Percentiles rank a stretch among this genome's conserved stretches.
phyloP scores from a whole-genome alignment of 2,113 vertebrate species.

The Alaudala cheleensis region DNA sequence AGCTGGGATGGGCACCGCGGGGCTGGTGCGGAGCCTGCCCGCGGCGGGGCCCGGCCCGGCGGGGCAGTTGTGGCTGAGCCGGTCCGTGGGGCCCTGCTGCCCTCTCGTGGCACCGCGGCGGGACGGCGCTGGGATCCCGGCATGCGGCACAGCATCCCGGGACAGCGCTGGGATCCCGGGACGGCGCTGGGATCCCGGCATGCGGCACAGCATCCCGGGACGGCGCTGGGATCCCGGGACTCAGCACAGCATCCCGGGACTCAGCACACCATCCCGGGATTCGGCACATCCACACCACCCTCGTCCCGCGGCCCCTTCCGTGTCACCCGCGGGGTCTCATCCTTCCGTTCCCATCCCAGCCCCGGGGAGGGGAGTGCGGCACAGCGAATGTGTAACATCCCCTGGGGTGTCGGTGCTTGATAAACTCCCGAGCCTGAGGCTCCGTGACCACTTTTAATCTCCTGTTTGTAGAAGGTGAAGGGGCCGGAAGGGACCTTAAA shows the following conservation, averaged over 20 bases:
- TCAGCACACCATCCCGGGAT: rapidly evolving
- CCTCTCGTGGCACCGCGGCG: conserved; percentile 66
- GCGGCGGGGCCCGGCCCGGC: background rate
- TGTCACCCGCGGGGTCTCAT: background rate
- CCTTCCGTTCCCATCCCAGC: background rate
- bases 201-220: rapidly evolving
- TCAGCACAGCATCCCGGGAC: rapidly evolving
- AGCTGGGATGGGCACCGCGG: background rate
- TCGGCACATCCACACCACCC: rapidly evolving
- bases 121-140: conserved; percentile 22
- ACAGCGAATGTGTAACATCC: rapidly evolving
- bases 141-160: background rate
- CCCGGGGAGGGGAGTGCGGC: rapidly evolving
- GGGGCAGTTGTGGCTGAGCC: background rate
- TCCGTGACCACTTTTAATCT: too few species aligned
- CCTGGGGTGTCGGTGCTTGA: rapidly evolving
- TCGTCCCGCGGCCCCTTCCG: background rate
- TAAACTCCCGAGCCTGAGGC: rapidly evolving
- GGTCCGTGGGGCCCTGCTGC: conserved; percentile 68
- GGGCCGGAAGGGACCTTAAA: background rate
- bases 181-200: background rate
- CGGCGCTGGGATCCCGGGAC: background rate
- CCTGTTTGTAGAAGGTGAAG: background rate
- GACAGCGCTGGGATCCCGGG: too few species aligned
- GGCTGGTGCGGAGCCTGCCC: background rate